These are phyloP conservation scores for Frankliniella fusca DNA, from an alignment of 2,888 invertebrate species.

Conservation along the genomic window DNA sequence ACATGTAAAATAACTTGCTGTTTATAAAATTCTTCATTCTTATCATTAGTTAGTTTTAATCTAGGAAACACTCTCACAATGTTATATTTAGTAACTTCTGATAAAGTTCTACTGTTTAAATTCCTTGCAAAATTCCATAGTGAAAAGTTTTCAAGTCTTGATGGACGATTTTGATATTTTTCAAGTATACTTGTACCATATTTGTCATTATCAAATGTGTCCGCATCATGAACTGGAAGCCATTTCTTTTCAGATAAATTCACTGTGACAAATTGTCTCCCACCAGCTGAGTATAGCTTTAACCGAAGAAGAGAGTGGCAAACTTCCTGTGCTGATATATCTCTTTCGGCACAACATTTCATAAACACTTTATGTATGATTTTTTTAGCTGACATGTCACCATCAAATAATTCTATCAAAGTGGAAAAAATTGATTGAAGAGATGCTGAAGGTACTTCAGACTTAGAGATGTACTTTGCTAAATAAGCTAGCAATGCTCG, in stretches of 20 bases:
- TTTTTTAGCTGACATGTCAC: slow-evolving; percentile 14
- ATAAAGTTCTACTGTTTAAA: background rate
- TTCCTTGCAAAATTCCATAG: background rate
- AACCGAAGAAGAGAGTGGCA: slow-evolving; percentile 32
- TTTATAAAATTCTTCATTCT: slow-evolving; percentile 5
- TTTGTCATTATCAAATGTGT: background rate
- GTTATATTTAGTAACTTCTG: background rate
- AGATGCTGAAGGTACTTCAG: slow-evolving; percentile 25
- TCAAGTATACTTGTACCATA: background rate
- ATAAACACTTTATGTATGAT: slow-evolving; percentile 33
- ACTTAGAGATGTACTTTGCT: slow-evolving; percentile 34
- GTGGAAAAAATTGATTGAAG: background rate
- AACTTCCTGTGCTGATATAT: slow-evolving; percentile 35
- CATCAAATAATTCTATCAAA: background rate
- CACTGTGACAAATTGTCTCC: background rate
- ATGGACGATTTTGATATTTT: background rate
- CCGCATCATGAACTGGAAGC: background rate
- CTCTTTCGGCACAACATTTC: slow-evolving; percentile 33
- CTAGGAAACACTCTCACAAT: slow-evolving; percentile 25
- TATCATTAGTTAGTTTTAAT: background rate
- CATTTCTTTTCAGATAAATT: slow-evolving; percentile 22
- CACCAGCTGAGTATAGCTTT: slow-evolving; percentile 24
- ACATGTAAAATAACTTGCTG: slow-evolving; percentile 25
- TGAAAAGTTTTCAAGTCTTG: background rate
- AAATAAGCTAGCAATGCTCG: slow-evolving; percentile 33